Base-by-base conservation (phyloP, 2,888 invertebrate species). In the Tinea trinotella region DNA sequence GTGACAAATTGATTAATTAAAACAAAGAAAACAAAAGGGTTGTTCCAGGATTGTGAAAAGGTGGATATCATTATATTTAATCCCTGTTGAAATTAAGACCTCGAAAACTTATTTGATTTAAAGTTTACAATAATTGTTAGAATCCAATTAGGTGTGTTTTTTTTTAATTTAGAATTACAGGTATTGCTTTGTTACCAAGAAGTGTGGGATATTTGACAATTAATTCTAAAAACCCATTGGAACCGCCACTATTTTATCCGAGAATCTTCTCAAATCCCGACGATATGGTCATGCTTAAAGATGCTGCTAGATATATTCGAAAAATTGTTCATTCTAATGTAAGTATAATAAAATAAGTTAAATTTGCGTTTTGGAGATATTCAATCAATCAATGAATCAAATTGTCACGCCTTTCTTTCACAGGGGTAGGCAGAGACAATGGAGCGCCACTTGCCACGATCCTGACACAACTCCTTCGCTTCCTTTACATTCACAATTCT, bases 131-230 rank as follows among this genome's bases (percentile, higher is more conserved):
- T n/a, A n/a, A n/a, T n/a, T n/a, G n/a, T n/a, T n/a, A n/a, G n/a
- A n/a, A n/a, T 24, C 24, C 24, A 9, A 24, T 24, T 24, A 7
- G 6, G 24, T 24, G n/a, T 17, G 1, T 17, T 15, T 52, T 19
- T 20, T 66, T 60, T 36, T 6, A 36, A 4, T 36, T 4, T 60
- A 81, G 81, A n/a, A 65, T 67, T 0, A 76, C 74, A 57, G 74
- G 68, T 3, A 76, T 71, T 2, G 46, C 66, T 2, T 63, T 79
- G 0, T 60, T 70, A 0, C 77, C 81, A 0, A 68, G 70, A 34
- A 76, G 79, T 55, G 60, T 65, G 0, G 81, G 81, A 6, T 61
- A 64, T 61, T 1, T 78, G 52, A 74, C 74, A 0, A 62, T 80
- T 1, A 65, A 69, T 55, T 78, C 79, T 0, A 62, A 64, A 0